These are phyloP conservation scores for Drosophila subsilvestris DNA, from an alignment of 2,888 invertebrate genomes.

Conservation along the genomic window DNA sequence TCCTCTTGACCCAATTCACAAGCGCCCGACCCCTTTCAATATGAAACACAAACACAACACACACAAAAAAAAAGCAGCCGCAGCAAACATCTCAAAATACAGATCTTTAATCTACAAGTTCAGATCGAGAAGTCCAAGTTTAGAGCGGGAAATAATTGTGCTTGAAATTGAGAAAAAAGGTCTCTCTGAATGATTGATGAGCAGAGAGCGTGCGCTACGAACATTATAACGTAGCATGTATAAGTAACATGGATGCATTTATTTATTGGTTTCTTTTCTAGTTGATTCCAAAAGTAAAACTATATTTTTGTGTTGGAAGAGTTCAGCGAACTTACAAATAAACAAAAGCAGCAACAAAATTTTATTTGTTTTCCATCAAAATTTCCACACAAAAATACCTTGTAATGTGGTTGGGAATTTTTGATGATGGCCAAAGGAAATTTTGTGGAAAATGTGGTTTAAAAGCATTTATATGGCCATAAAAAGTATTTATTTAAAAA, in stretches of 20 bases:
- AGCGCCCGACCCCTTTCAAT: constrained; percentile 42
- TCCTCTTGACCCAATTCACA: constrained; percentile 76
- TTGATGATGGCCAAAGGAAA: too few relatives aligned
- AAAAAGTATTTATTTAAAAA: too few relatives aligned
- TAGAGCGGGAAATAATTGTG: constrained; percentile 4
- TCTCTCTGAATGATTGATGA: constrained; percentile 43
- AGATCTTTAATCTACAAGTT: not conserved
- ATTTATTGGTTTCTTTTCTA: not conserved
- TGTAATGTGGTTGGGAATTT: not conserved
- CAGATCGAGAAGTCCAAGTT: constrained; percentile 11
- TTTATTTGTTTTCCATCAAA: not conserved
- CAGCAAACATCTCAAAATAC: constrained; percentile 18
- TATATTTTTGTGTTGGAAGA: constrained; percentile 16
- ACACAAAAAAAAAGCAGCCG: constrained; percentile 16
- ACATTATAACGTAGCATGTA: not conserved
- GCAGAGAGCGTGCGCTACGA: constrained; percentile 22
- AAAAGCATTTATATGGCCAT: too few relatives aligned
- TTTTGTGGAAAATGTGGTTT: too few relatives aligned
- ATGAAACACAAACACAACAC: constrained; percentile 5
- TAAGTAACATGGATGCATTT: not conserved
- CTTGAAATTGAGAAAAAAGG: constrained; percentile 27
- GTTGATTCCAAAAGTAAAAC: not conserved
- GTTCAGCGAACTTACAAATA: constrained; percentile 35
- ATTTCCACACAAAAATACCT: not conserved
- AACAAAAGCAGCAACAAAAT: not conserved